Percentiles rank a stretch among this genome's conserved stretches.
Conservation (phyloP, 2,888 invertebrate genomes). For the Diarsia rubi region DNA sequence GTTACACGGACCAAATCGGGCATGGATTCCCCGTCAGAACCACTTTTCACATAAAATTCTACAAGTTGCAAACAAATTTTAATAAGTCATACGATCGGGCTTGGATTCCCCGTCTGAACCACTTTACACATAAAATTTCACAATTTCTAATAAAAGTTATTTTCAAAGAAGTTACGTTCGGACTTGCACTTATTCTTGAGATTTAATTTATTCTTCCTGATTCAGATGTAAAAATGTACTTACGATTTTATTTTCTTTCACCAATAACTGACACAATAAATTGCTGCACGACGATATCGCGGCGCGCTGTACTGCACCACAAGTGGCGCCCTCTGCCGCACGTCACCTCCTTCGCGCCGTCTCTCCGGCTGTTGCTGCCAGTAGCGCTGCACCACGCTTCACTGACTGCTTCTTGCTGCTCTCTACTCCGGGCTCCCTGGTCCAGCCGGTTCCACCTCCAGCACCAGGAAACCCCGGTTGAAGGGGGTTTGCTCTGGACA, state of each 20-base stretch:
- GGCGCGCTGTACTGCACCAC: background rate
- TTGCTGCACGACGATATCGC: no score
- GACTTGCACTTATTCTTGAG: conserved; percentile 9
- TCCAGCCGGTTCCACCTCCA: no score
- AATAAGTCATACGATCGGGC: no score
- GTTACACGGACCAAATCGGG: background rate
- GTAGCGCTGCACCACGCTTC: conserved; percentile 5
- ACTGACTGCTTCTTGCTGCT: no score
- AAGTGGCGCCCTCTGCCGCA: conserved; percentile 4
- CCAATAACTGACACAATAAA: conserved; percentile 4
- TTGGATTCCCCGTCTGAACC: no score
- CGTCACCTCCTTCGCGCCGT: background rate
- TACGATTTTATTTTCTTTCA: conserved; percentile 3
- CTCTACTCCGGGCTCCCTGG: no score
- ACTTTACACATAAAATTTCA: no score
- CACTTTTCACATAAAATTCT: background rate
- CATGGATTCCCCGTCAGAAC: background rate
- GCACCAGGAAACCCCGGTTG: background rate
- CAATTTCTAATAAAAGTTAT: background rate
- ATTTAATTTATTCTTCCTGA: conserved; percentile 2
- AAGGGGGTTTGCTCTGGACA: conserved; percentile 1
- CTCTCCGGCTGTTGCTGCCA: background rate
- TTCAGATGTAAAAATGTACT: conserved; percentile 3
- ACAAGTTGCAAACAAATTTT: no score
- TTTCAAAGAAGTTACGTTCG: background rate